Percentiles rank a stretch among this genome's conserved stretches.
Conservation (phyloP, 2,888 invertebrate species). For the Amblyjoppa fuscipennis region DNA sequence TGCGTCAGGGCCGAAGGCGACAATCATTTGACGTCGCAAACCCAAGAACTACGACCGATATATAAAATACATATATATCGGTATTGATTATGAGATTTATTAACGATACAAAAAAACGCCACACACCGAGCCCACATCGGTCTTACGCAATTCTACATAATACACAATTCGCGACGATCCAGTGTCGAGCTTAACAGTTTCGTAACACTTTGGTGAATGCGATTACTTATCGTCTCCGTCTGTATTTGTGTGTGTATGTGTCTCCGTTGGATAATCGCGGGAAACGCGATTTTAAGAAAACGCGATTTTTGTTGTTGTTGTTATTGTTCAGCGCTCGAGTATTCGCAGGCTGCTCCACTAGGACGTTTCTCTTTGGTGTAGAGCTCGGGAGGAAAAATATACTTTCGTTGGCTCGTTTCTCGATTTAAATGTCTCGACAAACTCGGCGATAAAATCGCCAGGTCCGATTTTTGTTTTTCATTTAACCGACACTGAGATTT, state of each 20-base stretch:
- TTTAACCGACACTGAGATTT: neutral
- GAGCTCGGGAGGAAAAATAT: conserved; percentile 28
- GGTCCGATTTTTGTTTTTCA: neutral
- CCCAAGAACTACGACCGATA: conserved; percentile 65
- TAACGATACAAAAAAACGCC: conserved; percentile 31
- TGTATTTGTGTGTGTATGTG: neutral
- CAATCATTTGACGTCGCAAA: conserved; percentile 40
- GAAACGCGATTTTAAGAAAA: neutral
- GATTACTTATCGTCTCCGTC: neutral
- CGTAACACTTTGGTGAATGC: conserved; percentile 28
- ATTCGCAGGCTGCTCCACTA: conserved; percentile 60
- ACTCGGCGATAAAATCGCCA: neutral
- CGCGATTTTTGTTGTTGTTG: neutral
- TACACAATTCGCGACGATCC: conserved; percentile 30
- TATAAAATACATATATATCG: conserved; percentile 59
- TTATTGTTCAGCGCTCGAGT: conserved; percentile 52
- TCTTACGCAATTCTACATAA: conserved; percentile 61
- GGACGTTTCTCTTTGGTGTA: conserved; percentile 61
- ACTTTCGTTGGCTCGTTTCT: neutral
- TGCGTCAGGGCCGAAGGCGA: conserved; percentile 58
- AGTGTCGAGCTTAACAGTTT: conserved; percentile 42
- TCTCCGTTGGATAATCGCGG: neutral
- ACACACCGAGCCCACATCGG: conserved; percentile 47
- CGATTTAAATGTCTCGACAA: neutral
- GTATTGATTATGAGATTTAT: conserved; percentile 65